Conservation (phyloP, 1,140 invertebrate species). For the Zaprionus gabonicus region DNA sequence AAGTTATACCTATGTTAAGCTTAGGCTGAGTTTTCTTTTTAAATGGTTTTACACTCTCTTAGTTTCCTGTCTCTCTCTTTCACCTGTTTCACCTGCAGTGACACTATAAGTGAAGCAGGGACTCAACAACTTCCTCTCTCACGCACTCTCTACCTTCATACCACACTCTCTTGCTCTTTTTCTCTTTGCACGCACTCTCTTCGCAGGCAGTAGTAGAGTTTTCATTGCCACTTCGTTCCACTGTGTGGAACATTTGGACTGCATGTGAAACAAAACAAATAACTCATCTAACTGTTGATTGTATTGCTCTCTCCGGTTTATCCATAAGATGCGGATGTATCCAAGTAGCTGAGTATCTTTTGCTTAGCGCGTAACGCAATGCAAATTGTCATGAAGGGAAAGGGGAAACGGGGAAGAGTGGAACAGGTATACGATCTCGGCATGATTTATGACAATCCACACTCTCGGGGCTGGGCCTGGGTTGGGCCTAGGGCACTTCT, state of each 20-base stretch:
- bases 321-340: constrained; percentile 25
- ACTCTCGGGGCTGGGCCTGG: neutral
- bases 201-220: constrained; percentile 54
- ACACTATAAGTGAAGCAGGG: neutral
- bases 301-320: constrained; percentile 35
- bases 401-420: constrained; percentile 3
- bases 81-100: neutral
- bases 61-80: neutral
- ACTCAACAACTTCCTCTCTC: no score
- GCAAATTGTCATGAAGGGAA: constrained; percentile 50
- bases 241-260: constrained; percentile 22
- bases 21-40: neutral
- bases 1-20: neutral
- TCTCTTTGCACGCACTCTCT: constrained; percentile 16
- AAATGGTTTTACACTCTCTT: neutral
- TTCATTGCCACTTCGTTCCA: constrained; percentile 25
- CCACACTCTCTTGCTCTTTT: neutral
- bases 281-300: constrained; percentile 68
- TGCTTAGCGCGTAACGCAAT: constrained; percentile 54
- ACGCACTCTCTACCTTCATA: neutral
- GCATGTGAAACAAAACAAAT: constrained; percentile 66
- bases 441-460: constrained; percentile 60
- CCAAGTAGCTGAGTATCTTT: constrained; percentile 14
- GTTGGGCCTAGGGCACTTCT: constrained; percentile 30
- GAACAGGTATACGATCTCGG: constrained; percentile 46